Conservation (phyloP, 2,888 invertebrate species). For the Trypoxylon attenuatum region DNA sequence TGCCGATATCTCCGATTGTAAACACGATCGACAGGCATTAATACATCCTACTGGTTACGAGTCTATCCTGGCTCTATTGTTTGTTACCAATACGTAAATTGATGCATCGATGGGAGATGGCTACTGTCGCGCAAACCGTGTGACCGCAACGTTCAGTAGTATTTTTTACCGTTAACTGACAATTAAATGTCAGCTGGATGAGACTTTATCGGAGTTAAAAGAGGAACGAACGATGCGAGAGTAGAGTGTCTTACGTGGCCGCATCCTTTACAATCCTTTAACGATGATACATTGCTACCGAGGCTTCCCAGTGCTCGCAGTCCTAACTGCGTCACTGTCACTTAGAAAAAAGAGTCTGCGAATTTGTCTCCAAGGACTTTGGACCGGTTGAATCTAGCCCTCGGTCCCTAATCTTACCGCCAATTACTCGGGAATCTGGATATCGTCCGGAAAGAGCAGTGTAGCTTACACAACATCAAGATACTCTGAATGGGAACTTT, state of each 20-base stretch:
- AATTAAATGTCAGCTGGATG: conserved; percentile 5
- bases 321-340: conserved; percentile 55
- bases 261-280: conserved; percentile 61
- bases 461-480: too few species aligned
- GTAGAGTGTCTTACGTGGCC: conserved; percentile 10
- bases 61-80: too few species aligned
- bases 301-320: conserved; percentile 53
- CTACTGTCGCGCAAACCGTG: too few species aligned
- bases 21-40: neutral
- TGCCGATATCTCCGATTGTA: neutral
- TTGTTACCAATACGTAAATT: too few species aligned
- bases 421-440: too few species aligned
- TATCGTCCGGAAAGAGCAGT: too few species aligned
- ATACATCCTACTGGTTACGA: neutral
- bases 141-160: too few species aligned
- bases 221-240: conserved; percentile 2
- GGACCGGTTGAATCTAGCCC: too few species aligned
- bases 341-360: conserved; percentile 42
- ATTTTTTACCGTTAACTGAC: neutral
- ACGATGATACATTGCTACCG: conserved; percentile 65
- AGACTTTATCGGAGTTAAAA: neutral
- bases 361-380: conserved; percentile 34
- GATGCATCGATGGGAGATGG: too few species aligned
- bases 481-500: neutral
- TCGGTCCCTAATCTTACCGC: too few species aligned